A percentile compares a stretch with the other conserved stretches of the same genome.
phyloP scores from a whole-genome alignment of 2,888 invertebrate genomes.

The Dryomyza anilis region DNA sequence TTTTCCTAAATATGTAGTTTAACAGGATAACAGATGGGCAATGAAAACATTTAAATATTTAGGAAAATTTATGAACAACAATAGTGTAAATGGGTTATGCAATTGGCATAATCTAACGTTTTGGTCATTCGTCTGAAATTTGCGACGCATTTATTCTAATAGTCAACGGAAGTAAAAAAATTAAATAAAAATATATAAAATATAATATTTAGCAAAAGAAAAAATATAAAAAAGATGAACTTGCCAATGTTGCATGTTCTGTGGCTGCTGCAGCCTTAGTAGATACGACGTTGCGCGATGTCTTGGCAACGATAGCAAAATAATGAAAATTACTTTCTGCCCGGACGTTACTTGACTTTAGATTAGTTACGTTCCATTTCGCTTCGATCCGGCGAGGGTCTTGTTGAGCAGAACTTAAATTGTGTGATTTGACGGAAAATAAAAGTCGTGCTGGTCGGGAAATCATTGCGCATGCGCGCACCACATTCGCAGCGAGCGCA shows the following conservation, averaged over 20 bases:
- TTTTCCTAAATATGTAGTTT: too few species aligned
- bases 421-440: constrained; percentile 16
- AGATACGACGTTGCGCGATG: background rate
- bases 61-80: too few species aligned
- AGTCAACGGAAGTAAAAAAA: background rate
- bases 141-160: constrained; percentile 16
- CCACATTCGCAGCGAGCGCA: background rate
- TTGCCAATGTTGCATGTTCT: too few species aligned
- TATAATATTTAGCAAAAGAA: background rate
- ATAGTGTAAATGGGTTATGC: background rate
- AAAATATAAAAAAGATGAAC: background rate
- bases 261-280: too few species aligned
- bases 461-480: constrained; percentile 17
- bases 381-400: too few species aligned
- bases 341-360: background rate
- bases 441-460: constrained; percentile 19
- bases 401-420: too few species aligned
- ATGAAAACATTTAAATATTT: too few species aligned
- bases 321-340: constrained; percentile 14
- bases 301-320: constrained; percentile 16
- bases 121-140: constrained; percentile 14
- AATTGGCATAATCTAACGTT: too few species aligned
- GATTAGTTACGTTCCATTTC: too few species aligned
- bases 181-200: too few species aligned
- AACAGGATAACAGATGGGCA: too few species aligned